Evolutionary conservation across 1,140 invertebrate species (phyloP).

Genomic region (Hypsibius dujardini): DNA sequence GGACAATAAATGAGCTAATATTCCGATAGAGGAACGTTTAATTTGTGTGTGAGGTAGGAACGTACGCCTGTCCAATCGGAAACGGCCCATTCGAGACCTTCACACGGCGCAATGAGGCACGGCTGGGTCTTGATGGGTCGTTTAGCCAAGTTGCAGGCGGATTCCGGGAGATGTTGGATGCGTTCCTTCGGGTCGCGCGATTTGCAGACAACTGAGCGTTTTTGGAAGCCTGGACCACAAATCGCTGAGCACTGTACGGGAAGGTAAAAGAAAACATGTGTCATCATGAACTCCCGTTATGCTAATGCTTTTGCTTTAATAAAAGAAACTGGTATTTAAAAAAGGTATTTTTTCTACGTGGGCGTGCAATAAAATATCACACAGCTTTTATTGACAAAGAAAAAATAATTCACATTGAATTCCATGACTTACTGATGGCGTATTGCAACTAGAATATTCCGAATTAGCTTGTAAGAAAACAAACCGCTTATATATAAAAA

Average conservation of each 20-base stretch:
- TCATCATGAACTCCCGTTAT: too few relatives aligned
- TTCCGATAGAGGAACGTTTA: neutral
- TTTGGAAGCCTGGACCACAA: conserved; percentile 30
- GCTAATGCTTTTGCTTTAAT: too few relatives aligned
- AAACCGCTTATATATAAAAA: too few relatives aligned
- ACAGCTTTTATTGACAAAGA: too few relatives aligned
- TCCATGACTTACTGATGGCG: too few relatives aligned
- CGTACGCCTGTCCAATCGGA: conserved; percentile 73
- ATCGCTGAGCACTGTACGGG: conserved; percentile 27
- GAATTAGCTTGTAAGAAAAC: too few relatives aligned
- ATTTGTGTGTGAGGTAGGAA: conserved; percentile 12
- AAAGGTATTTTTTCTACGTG: too few relatives aligned
- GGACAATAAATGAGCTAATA: conserved; percentile 20
- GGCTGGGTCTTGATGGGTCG: conserved; percentile 49
- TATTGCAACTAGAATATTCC: too few relatives aligned
- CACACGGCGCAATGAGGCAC: conserved; percentile 63
- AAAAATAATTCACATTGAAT: too few relatives aligned
- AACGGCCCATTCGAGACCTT: conserved; percentile 72
- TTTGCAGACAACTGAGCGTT: conserved; percentile 30
- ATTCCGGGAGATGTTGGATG: conserved; percentile 50
- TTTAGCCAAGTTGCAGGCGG: conserved; percentile 43
- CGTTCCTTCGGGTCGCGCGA: conserved; percentile 39
- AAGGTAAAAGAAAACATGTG: too few relatives aligned
- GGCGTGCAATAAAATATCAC: too few relatives aligned
- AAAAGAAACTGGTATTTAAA: too few relatives aligned